A percentile compares a stretch with the other conserved stretches of the same genome.
These are phyloP conservation scores for Sinohyriopsis cumingii DNA, from an alignment of 2,888 invertebrate species.

Conservation along the genomic window DNA sequence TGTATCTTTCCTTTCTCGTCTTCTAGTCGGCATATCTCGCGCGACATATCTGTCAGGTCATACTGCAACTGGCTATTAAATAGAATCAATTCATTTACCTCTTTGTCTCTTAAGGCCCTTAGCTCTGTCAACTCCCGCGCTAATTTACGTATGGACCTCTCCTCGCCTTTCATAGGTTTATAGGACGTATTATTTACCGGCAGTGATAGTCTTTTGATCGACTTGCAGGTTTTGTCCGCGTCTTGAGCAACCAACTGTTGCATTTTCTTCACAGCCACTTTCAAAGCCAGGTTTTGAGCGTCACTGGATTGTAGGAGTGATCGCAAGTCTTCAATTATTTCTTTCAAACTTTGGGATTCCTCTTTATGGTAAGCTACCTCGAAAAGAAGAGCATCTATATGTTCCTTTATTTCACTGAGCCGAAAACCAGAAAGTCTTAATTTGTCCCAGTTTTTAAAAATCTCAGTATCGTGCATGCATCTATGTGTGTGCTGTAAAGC, in stretches of 20 bases:
- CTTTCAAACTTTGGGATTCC: constrained; percentile 33
- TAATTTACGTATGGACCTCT: constrained; percentile 27
- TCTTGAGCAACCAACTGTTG: constrained; percentile 20
- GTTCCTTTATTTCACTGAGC: constrained; percentile 35
- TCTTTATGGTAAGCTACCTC: constrained; percentile 38
- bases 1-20: constrained; percentile 30
- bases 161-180: constrained; percentile 36
- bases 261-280: constrained; percentile 32
- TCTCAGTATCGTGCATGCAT: constrained; percentile 32
- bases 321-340: constrained; percentile 36
- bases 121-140: constrained; percentile 30
- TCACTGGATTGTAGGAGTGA: constrained; percentile 28
- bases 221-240: constrained; percentile 10
- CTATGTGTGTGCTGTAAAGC: constrained; percentile 25
- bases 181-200: constrained; percentile 25
- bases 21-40: constrained; percentile 33
- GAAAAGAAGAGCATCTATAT: constrained; percentile 34
- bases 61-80: constrained; percentile 37
- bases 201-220: constrained; percentile 26
- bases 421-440: constrained; percentile 34
- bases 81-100: constrained; percentile 31
- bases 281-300: constrained; percentile 36
- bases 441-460: constrained; percentile 41
- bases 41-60: constrained; percentile 37
- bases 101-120: constrained; percentile 32